Percentiles rank a stretch among this genome's conserved stretches.
These are phyloP conservation scores for Acrobasis consociella DNA, from an alignment of 2,888 invertebrate species.

Conservation along the genomic window DNA sequence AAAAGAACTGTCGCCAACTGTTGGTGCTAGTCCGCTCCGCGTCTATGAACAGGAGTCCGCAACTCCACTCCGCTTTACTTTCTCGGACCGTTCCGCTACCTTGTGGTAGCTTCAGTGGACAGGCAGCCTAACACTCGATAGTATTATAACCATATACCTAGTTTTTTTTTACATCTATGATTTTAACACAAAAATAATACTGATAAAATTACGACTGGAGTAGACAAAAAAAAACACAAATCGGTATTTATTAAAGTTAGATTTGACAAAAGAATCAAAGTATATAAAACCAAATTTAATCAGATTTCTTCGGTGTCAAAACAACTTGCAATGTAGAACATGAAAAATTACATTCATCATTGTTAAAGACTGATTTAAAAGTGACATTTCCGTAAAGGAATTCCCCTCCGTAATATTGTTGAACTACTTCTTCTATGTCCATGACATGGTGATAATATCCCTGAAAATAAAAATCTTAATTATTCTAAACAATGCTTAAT, in stretches of 20 bases:
- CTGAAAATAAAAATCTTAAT: slow-evolving; percentile 38
- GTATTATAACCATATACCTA: no score
- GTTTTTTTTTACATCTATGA: no score
- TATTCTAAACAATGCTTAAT: not conserved
- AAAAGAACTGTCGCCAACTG: no score
- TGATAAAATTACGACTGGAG: no score
- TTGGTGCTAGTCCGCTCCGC: no score
- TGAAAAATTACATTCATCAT: slow-evolving; percentile 46
- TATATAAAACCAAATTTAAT: no score
- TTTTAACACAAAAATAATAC: no score
- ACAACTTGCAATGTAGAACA: slow-evolving; percentile 38
- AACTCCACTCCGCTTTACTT: no score
- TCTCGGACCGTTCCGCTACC: no score
- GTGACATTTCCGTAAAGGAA: slow-evolving; percentile 51
- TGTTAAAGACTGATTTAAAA: slow-evolving; percentile 45
- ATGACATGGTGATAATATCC: slow-evolving; percentile 42
- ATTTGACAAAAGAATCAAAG: not conserved
- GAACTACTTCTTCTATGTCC: slow-evolving; percentile 43
- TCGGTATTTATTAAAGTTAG: not conserved
- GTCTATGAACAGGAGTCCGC: no score
- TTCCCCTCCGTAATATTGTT: slow-evolving; percentile 48
- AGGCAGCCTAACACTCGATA: no score
- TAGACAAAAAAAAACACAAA: not conserved
- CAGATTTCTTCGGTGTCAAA: slow-evolving; percentile 26
- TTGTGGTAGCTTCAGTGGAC: no score